phyloP scores from a whole-genome alignment of 2,888 invertebrate genomes.

The Pseudolycoriella hygida region DNA sequence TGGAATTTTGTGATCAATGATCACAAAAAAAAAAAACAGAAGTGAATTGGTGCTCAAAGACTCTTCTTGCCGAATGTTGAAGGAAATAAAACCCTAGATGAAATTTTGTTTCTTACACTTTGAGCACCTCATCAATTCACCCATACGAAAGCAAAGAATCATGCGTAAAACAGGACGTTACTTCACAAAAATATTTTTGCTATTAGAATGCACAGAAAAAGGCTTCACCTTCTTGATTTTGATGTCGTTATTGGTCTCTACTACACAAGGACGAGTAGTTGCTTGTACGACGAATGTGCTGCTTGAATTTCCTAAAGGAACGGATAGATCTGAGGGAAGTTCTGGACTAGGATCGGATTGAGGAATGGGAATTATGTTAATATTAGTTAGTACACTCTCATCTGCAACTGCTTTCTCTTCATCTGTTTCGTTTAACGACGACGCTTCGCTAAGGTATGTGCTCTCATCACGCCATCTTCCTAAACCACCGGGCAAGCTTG shows the following conservation, averaged over 20 bases:
- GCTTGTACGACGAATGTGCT: slow-evolving; percentile 4
- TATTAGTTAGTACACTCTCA: slow-evolving; percentile 10
- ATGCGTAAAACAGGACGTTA: no score
- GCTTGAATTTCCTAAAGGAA: slow-evolving; percentile 2
- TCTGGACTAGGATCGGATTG: not conserved
- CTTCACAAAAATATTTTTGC: no score
- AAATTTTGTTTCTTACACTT: no score
- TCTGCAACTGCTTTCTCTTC: slow-evolving; percentile 11
- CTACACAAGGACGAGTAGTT: not conserved
- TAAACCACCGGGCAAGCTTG: slow-evolving; percentile 61
- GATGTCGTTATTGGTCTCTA: slow-evolving; percentile 3
- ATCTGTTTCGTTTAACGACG: slow-evolving; percentile 17
- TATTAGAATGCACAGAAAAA: not conserved
- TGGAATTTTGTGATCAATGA: no score
- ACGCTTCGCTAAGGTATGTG: slow-evolving; percentile 54
- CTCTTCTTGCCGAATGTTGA: no score
- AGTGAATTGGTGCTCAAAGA: no score
- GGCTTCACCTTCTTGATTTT: slow-evolving; percentile 6
- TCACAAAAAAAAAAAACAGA: no score
- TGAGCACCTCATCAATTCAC: no score
- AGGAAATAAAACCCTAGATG: no score
- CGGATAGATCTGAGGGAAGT: not conserved
- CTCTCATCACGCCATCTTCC: slow-evolving; percentile 69
- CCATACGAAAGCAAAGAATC: no score
- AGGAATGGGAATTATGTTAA: not conserved